Evolutionary conservation across 2,888 invertebrate species (phyloP).

Genomic region (Eupsilia transversa): DNA sequence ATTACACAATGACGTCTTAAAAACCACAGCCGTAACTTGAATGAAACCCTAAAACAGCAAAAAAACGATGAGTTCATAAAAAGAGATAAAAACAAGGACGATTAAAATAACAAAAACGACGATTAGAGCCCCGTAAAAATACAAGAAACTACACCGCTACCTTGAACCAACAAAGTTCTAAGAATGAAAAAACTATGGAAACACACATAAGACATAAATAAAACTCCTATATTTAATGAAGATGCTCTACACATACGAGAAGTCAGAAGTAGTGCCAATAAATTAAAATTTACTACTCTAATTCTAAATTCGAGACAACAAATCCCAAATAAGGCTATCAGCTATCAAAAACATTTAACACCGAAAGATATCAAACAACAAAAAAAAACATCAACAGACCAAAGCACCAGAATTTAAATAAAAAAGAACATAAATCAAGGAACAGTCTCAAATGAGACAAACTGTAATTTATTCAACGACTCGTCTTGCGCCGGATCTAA

Average conservation of each 20-base stretch:
- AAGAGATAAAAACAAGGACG: conserved; percentile 25
- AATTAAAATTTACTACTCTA: conserved; percentile 14
- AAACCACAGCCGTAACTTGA: conserved; percentile 8
- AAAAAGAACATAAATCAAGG: conserved; percentile 33
- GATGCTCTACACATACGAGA: neutral
- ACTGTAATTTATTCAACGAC: conserved; percentile 78
- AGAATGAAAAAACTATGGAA: conserved; percentile 7
- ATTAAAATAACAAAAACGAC: conserved; percentile 38
- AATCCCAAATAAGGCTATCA: conserved; percentile 32
- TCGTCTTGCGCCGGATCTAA: conserved; percentile 64
- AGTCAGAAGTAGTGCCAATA: conserved; percentile 9
- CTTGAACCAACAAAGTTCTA: conserved; percentile 22
- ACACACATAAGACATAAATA: neutral
- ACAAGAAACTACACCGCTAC: conserved; percentile 1
- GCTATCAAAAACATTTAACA: conserved; percentile 36
- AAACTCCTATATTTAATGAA: neutral
- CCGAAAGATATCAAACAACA: conserved; percentile 3
- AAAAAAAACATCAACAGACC: conserved; percentile 14
- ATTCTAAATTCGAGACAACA: neutral
- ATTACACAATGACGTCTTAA: neutral
- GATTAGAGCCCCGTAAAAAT: conserved; percentile 20
- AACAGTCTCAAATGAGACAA: conserved; percentile 37
- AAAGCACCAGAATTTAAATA: conserved; percentile 22
- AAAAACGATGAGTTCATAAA: conserved; percentile 33
- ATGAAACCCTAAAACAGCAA: neutral